A percentile compares a stretch with the other conserved stretches of the same genome.
Conservation (phyloP, 2,888 invertebrate species). For the Habroteleia sp. region DNA sequence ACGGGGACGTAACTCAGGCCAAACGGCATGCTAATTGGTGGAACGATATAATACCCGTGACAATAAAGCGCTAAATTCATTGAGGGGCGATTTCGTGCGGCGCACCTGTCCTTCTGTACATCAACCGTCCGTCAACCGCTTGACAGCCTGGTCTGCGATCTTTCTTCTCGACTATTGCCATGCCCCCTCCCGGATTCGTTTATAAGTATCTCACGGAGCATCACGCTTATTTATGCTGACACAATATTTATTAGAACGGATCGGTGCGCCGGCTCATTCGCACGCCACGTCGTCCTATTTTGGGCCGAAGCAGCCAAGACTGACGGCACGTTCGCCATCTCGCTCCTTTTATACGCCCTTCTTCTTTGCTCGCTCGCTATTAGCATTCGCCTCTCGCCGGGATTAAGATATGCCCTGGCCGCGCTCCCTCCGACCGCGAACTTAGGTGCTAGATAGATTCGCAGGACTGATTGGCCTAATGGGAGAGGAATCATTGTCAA, state of each 20-base stretch:
- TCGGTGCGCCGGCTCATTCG: conserved; percentile 76
- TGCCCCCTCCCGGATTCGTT: conserved; percentile 39
- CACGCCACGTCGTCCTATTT: conserved; percentile 65
- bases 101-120: conserved; percentile 79
- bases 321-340: conserved; percentile 42
- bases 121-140: conserved; percentile 72
- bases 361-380: conserved; percentile 23
- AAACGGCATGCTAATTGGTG: conserved; percentile 59
- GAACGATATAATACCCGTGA: conserved; percentile 51
- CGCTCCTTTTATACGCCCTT: conserved; percentile 1
- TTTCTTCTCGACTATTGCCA: conserved; percentile 30
- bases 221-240: conserved; percentile 80
- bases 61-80: conserved; percentile 49
- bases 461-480: conserved; percentile 52
- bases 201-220: conserved; percentile 68
- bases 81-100: conserved; percentile 51
- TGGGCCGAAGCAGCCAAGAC: conserved; percentile 53
- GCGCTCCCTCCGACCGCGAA: conserved; percentile 3
- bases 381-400: conserved; percentile 36
- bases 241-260: conserved; percentile 81
- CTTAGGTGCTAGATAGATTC: conserved; percentile 18
- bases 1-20: conserved; percentile 27
- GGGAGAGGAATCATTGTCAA: conserved; percentile 56
- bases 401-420: conserved; percentile 57
- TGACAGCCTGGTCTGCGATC: conserved; percentile 51